Evolutionary conservation across 2,113 vertebrate species (phyloP).

Genomic region (Emydura subglobosa): DNA sequence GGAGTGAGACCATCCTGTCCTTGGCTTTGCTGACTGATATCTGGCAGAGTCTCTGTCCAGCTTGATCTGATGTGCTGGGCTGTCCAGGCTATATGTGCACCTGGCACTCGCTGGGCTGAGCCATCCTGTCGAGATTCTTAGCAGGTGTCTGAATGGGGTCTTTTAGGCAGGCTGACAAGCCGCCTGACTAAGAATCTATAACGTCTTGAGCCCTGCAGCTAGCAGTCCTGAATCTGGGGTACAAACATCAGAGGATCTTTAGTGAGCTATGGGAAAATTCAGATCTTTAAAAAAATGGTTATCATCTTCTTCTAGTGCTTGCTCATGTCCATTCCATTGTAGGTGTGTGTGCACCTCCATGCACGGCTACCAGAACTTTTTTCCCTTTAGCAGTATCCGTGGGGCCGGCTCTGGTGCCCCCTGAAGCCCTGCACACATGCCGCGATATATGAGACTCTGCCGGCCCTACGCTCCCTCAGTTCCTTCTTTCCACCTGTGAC

Average conservation of each 20-base stretch:
- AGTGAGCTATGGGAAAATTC: background rate
- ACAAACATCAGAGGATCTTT: background rate
- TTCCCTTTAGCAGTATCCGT: too few relatives aligned
- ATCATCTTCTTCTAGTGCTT: too few relatives aligned
- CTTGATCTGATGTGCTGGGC: background rate
- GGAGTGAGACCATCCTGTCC: background rate
- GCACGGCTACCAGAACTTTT: too few relatives aligned
- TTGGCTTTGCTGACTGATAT: background rate
- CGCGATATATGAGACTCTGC: too few relatives aligned
- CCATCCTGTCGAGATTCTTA: background rate
- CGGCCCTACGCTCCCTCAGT: too few relatives aligned
- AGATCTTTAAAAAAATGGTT: background rate
- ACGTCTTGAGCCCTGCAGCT: background rate
- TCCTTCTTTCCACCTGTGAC: too few relatives aligned
- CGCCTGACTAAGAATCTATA: background rate
- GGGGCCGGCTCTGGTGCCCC: too few relatives aligned
- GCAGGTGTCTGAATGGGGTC: background rate
- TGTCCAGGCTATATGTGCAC: background rate
- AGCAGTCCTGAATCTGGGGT: background rate
- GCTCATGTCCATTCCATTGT: too few relatives aligned
- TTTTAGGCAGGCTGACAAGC: background rate
- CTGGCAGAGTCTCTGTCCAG: background rate
- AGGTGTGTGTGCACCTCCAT: too few relatives aligned
- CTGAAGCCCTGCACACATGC: too few relatives aligned
- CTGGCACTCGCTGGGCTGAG: background rate